Evolutionary conservation across 1,140 invertebrate species (phyloP).

Genomic region (Augochlora pura): DNA sequence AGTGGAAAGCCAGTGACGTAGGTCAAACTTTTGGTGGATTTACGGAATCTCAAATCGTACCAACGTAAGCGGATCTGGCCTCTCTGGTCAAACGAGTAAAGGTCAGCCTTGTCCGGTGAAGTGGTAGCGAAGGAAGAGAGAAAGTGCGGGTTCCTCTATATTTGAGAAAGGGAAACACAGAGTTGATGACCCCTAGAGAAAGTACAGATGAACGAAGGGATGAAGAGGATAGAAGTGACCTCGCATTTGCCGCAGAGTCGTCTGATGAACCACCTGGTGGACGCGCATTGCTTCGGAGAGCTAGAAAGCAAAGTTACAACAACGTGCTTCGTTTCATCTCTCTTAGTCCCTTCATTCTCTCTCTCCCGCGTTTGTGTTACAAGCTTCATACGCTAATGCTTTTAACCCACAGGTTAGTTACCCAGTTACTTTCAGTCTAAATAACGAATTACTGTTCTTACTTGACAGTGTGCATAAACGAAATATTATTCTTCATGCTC

Average conservation of each 20-base stretch:
- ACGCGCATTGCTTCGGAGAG: slow-evolving; percentile 40
- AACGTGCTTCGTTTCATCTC: slow-evolving; percentile 33
- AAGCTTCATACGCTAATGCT: slow-evolving; percentile 49
- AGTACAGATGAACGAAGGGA: slow-evolving; percentile 47
- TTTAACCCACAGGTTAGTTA: slow-evolving; percentile 32
- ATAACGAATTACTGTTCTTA: too few relatives aligned
- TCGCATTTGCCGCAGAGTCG: slow-evolving; percentile 54
- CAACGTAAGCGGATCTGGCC: slow-evolving; percentile 61
- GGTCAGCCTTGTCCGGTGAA: slow-evolving; percentile 48
- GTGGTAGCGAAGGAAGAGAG: neutral
- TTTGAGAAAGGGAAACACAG: neutral
- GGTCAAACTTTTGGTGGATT: slow-evolving; percentile 60
- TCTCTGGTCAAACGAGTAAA: slow-evolving; percentile 61
- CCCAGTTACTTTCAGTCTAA: slow-evolving; percentile 18
- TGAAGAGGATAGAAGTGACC: slow-evolving; percentile 51
- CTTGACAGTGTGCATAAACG: too few relatives aligned
- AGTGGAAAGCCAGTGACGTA: slow-evolving; percentile 58
- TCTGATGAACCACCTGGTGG: slow-evolving; percentile 60
- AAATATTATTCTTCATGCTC: too few relatives aligned
- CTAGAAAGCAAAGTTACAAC: slow-evolving; percentile 58
- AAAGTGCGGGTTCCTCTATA: slow-evolving; percentile 16
- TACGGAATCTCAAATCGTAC: slow-evolving; percentile 63
- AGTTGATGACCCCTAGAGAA: slow-evolving; percentile 25
- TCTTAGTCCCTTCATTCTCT: slow-evolving; percentile 8
- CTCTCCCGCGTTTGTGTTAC: neutral